These are phyloP conservation scores for Argentina silus DNA, from an alignment of 2,797 vertebrate genomes.

Conservation along the genomic window DNA sequence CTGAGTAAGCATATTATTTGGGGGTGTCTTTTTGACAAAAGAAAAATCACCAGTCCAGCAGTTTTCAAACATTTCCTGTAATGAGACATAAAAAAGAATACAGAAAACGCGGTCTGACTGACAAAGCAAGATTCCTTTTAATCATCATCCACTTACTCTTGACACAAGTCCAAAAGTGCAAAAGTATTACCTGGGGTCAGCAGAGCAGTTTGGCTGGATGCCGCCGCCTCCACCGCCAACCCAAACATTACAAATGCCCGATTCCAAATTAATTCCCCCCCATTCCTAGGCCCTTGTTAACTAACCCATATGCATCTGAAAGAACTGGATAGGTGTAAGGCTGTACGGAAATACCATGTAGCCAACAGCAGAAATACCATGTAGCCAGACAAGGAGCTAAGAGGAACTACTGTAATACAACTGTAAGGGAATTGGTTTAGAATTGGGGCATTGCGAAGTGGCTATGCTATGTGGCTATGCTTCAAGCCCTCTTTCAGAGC, in stretches of 20 bases:
- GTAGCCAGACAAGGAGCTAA: slow-evolving; percentile 5
- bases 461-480: slow-evolving; percentile 1
- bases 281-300: slow-evolving; percentile 4
- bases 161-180: not conserved
- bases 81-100: slow-evolving; percentile 64
- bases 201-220: slow-evolving; percentile 3
- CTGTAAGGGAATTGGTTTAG: not conserved
- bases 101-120: slow-evolving; percentile 70
- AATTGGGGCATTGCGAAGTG: not conserved
- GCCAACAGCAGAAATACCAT: not conserved
- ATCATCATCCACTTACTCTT: slow-evolving; percentile 49
- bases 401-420: not conserved
- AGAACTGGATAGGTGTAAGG: not conserved
- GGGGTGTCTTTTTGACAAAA: slow-evolving; percentile 10
- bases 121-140: slow-evolving; percentile 47
- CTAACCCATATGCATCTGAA: slow-evolving; percentile 16
- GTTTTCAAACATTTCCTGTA: slow-evolving; percentile 69
- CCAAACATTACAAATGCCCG: not conserved
- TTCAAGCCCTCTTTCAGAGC: not conserved
- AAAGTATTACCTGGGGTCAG: slow-evolving; percentile 15
- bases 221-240: slow-evolving; percentile 5
- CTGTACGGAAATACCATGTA: too few relatives aligned
- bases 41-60: slow-evolving; percentile 7
- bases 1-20: slow-evolving; percentile 19
- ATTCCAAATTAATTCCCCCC: slow-evolving; percentile 16